phyloP scores from a whole-genome alignment of 2,797 vertebrate genomes.

The Catamblyrhynchus diadema region DNA sequence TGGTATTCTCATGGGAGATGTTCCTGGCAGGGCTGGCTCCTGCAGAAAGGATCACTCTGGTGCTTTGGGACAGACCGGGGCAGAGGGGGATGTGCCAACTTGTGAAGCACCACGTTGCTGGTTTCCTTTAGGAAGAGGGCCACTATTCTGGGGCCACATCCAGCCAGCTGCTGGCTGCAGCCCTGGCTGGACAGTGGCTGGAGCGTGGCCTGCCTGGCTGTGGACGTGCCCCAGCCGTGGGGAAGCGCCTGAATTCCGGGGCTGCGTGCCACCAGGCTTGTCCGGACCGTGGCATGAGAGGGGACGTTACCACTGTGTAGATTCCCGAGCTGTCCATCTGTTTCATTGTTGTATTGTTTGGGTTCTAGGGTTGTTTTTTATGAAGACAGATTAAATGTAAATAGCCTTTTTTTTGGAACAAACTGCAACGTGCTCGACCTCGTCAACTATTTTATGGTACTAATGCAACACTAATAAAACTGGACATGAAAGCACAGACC shows the following conservation, averaged over 20 bases:
- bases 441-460: constrained; percentile 72
- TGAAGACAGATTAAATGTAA: constrained; percentile 62
- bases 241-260: neutral
- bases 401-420: constrained; percentile 60
- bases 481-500: constrained; percentile 65
- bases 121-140: neutral
- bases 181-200: neutral
- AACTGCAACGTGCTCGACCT: constrained; percentile 59
- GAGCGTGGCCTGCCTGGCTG: accelerated
- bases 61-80: neutral
- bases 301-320: constrained; percentile 10
- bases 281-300: accelerated
- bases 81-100: neutral
- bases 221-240: accelerated
- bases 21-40: neutral
- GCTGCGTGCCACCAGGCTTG: neutral
- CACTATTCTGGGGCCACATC: neutral
- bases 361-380: constrained; percentile 36
- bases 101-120: neutral
- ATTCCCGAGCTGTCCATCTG: constrained; percentile 32
- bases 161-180: neutral
- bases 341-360: constrained; percentile 35
- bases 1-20: neutral
- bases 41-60: neutral
- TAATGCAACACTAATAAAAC: constrained; percentile 76